phyloP scores from a whole-genome alignment of 2,797 vertebrate species.

The Chrysocyon brachyurus region DNA sequence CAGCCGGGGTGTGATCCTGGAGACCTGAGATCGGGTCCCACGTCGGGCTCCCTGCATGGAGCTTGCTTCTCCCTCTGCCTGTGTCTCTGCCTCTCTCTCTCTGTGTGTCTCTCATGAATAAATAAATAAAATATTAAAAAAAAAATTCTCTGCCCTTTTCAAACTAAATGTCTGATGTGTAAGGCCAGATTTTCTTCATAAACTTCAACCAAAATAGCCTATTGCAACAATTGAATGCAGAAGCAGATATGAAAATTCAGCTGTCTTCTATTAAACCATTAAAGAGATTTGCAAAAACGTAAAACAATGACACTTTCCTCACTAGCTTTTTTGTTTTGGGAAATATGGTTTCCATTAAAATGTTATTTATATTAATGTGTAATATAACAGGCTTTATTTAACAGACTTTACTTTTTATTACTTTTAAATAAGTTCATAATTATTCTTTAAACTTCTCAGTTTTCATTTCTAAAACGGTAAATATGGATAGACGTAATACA shows the following conservation, averaged over 20 bases:
- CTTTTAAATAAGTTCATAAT: conserved; percentile 19
- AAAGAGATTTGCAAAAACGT: not conserved
- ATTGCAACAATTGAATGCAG: not conserved
- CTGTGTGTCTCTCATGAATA: too few relatives aligned
- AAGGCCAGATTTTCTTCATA: not conserved
- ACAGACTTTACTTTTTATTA: not conserved
- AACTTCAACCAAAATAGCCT: not conserved
- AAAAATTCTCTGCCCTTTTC: not conserved
- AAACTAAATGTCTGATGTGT: conserved; percentile 23
- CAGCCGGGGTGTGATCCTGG: too few relatives aligned
- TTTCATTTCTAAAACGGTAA: conserved; percentile 30
- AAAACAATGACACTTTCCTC: conserved; percentile 11
- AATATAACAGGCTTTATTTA: not conserved
- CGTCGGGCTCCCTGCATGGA: too few relatives aligned
- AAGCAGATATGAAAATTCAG: conserved; percentile 7
- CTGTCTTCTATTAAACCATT: not conserved
- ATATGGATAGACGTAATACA: not conserved
- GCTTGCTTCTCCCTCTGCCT: too few relatives aligned
- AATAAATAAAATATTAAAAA: too few relatives aligned
- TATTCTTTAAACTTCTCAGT: not conserved
- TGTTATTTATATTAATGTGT: not conserved
- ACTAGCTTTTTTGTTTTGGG: not conserved
- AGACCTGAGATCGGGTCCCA: too few relatives aligned
- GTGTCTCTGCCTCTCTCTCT: too few relatives aligned
- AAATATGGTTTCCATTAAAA: conserved; percentile 7